Evolutionary conservation across 2,888 invertebrate species (phyloP).

Genomic region (Carcina quercana): DNA sequence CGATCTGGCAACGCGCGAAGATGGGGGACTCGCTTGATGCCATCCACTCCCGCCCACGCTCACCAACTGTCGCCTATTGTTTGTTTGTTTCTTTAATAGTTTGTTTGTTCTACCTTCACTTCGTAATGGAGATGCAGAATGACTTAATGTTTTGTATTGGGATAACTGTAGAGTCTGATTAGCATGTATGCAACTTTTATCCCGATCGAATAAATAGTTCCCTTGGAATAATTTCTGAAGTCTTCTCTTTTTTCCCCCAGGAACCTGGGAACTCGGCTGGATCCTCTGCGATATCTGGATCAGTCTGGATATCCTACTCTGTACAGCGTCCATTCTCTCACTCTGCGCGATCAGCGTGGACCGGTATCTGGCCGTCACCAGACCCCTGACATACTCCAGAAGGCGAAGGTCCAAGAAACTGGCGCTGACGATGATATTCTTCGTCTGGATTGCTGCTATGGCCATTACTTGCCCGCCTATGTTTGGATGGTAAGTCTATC

Average conservation of each 20-base stretch:
- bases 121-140: too few relatives aligned
- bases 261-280: slow-evolving; percentile 92
- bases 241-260: slow-evolving; percentile 62
- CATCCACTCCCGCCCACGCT: too few relatives aligned
- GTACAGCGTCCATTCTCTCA: slow-evolving; percentile 94
- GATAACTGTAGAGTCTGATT: too few relatives aligned
- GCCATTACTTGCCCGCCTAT: slow-evolving; percentile 96
- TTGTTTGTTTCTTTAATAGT: too few relatives aligned
- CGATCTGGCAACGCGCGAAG: too few relatives aligned
- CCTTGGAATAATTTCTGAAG: too few relatives aligned
- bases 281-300: slow-evolving; percentile 94
- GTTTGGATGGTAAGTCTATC: slow-evolving; percentile 85
- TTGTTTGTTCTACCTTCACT: too few relatives aligned
- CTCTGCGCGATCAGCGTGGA: slow-evolving; percentile 94
- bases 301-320: slow-evolving; percentile 92
- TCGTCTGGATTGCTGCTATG: slow-evolving; percentile 92
- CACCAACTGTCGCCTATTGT: too few relatives aligned
- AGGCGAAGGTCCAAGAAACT: slow-evolving; percentile 89
- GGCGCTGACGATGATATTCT: slow-evolving; percentile 89
- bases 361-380: slow-evolving; percentile 94
- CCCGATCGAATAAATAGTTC: too few relatives aligned
- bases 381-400: slow-evolving; percentile 93
- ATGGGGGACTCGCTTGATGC: too few relatives aligned
- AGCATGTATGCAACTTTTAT: too few relatives aligned
- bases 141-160: too few relatives aligned